Evolutionary conservation across 2,797 vertebrate genomes (phyloP).

Genomic region (Xenentodon cancila): DNA sequence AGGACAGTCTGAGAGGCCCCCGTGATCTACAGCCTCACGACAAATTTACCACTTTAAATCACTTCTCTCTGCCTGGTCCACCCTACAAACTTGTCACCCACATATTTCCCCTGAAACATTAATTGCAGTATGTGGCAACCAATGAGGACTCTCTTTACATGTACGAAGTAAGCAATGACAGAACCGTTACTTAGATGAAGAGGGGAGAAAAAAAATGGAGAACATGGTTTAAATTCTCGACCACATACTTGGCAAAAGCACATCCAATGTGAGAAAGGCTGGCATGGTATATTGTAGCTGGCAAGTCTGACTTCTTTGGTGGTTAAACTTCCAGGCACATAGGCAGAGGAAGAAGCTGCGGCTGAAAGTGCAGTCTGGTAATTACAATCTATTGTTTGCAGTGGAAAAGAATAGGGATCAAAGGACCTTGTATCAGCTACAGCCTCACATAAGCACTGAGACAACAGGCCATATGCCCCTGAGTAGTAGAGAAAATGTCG

Average conservation of each 20-base stretch:
- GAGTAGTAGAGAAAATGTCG: slow-evolving; percentile 55
- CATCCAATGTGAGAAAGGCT: slow-evolving; percentile 55
- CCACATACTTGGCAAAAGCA: slow-evolving; percentile 53
- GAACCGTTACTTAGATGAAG: slow-evolving; percentile 10
- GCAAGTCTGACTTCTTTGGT: slow-evolving; percentile 54
- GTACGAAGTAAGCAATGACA: no score
- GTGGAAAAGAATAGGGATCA: slow-evolving; percentile 72
- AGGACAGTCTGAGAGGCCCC: slow-evolving; percentile 57
- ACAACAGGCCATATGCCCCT: slow-evolving; percentile 66
- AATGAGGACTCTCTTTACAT: slow-evolving; percentile 24
- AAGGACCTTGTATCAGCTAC: slow-evolving; percentile 68
- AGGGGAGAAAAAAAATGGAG: slow-evolving; percentile 15
- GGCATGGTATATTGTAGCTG: slow-evolving; percentile 49
- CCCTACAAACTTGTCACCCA: slow-evolving; percentile 31
- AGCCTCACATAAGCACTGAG: slow-evolving; percentile 58
- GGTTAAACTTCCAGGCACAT: slow-evolving; percentile 44
- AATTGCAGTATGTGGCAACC: slow-evolving; percentile 28
- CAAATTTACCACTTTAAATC: slow-evolving; percentile 78
- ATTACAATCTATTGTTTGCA: slow-evolving; percentile 77
- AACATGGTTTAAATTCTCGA: slow-evolving; percentile 44
- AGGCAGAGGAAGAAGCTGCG: slow-evolving; percentile 36
- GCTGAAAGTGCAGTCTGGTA: slow-evolving; percentile 63
- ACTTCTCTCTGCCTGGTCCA: slow-evolving; percentile 35
- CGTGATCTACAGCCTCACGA: slow-evolving; percentile 69
- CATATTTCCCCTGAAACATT: slow-evolving; percentile 27